Base-by-base conservation (phyloP, 2,888 invertebrate genomes). In the Eristalinus aeneus region DNA sequence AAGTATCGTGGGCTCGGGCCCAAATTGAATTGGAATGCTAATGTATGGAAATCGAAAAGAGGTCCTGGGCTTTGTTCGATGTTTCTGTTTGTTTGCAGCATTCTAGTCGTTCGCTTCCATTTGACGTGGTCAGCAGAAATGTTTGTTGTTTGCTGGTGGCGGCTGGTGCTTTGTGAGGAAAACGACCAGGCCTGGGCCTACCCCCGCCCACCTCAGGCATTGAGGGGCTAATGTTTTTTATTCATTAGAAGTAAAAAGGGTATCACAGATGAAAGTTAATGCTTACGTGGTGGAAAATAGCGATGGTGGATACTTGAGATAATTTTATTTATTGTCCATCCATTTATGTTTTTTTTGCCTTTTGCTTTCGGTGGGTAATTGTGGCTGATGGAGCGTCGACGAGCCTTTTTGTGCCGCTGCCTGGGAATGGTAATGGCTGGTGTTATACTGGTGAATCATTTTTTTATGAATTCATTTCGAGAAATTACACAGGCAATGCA, bases 31-130 rank as follows among this genome's bases (percentile, higher is more conserved):
- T 89, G 90, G 90, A 91, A 91, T 91, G 90, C 90, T 91, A 91
- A 91, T 91, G 90, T 91, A 91, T 91, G 91, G 91, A 91, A 91
- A 91, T 91, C 89, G 90, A 91, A 90, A 89, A 89, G 90, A 82
- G 74, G 82, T 82, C 85, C 85, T 81, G 85, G 68, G 74, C 60
- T 75, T 71, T 54, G 32, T 77, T 82, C 39, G 36, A 60, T 64
- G 16, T 34, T 36, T 58, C 65, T 76, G 31, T 64, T n/a, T 56
- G 67, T 74, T 56, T 36, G 56, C 34, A 11, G n/a, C 54, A 22
- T 31, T 65, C 46, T 27, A 5, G 27, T 27, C 27, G 5, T 27
- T 5, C 58, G n/a, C 32, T 46, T 23, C 61, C 16, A 54, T 82
- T 73, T 58, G 67, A 74, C 69, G 82, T 82, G 82, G 86, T 86